phyloP scores from a whole-genome alignment of 2,888 invertebrate genomes.

The Orthonevra nobilis region DNA sequence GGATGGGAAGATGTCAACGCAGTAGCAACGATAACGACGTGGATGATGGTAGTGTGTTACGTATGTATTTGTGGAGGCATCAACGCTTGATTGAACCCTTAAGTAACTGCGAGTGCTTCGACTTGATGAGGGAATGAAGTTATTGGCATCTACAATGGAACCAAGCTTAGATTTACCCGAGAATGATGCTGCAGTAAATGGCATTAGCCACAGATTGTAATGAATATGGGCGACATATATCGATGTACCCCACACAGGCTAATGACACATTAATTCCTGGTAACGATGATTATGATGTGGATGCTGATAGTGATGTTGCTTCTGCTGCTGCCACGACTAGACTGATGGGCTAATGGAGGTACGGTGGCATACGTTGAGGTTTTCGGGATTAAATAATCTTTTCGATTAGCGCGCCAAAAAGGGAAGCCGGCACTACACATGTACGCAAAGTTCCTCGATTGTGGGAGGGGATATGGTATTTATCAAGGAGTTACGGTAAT shows the following conservation, averaged over 20 bases:
- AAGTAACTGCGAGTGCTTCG: conserved; percentile 22
- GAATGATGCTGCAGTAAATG: conserved; percentile 44
- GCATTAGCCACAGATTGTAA: conserved; percentile 54
- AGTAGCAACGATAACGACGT: conserved; percentile 18
- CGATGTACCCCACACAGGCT: conserved; percentile 4
- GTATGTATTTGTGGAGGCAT: conserved; percentile 3
- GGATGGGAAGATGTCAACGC: conserved; percentile 5
- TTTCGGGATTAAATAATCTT: conserved; percentile 44
- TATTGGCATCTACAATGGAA: conserved; percentile 23
- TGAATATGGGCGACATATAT: conserved; percentile 23
- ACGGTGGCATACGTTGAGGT: conserved; percentile 2
- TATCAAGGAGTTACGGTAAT: conserved; percentile 36
- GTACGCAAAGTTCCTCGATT: conserved; percentile 10
- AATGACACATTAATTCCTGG: conserved; percentile 43
- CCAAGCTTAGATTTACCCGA: not conserved
- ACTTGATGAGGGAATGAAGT: conserved; percentile 10
- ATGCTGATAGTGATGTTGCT: conserved; percentile 7
- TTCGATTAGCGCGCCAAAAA: conserved; percentile 34
- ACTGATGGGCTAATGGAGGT: conserved; percentile 13
- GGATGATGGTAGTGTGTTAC: conserved; percentile 23
- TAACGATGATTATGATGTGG: conserved; percentile 23
- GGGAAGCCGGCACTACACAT: conserved; percentile 3
- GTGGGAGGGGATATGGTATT: conserved; percentile 24
- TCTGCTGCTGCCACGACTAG: not conserved
- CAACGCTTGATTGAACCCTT: conserved; percentile 52